These are phyloP conservation scores for Cebidichthys violaceus DNA, from an alignment of 2,113 vertebrate genomes.

Conservation along the genomic window DNA sequence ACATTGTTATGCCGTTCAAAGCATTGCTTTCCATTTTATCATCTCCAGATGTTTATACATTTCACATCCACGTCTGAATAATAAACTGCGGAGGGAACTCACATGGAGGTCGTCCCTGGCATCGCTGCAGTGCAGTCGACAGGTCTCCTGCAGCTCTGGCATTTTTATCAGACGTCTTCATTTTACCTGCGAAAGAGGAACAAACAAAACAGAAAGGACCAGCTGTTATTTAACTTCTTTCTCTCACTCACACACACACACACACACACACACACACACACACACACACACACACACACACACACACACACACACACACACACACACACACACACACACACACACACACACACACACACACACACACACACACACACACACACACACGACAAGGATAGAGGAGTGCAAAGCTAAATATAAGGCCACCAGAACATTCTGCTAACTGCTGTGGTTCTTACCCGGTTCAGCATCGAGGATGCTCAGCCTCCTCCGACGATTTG, in stretches of 20 bases:
- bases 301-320: no score
- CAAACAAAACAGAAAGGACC: background rate
- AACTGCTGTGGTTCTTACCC: constrained; percentile 42
- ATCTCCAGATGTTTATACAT: background rate
- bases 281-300: no score
- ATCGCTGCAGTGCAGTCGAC: background rate
- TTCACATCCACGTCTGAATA: background rate
- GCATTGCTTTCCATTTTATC: background rate
- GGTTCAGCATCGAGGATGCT: constrained; percentile 11
- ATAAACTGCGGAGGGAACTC: background rate
- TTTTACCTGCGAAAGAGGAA: constrained; percentile 46
- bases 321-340: no score
- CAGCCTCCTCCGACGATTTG: constrained; percentile 74
- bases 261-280: no score
- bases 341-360: no score
- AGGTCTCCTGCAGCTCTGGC: constrained; percentile 18
- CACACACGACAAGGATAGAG: background rate
- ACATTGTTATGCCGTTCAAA: background rate
- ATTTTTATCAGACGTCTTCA: constrained; percentile 49
- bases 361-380: no score
- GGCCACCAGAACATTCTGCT: background rate
- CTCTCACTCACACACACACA: no score
- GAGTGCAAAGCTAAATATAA: background rate
- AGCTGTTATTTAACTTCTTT: background rate
- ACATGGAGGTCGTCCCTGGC: constrained; percentile 20